Evolutionary conservation across 2,113 vertebrate genomes (phyloP), one percentile per base, ranked within the genome.

Genomic region (Garra rufa): DNA sequence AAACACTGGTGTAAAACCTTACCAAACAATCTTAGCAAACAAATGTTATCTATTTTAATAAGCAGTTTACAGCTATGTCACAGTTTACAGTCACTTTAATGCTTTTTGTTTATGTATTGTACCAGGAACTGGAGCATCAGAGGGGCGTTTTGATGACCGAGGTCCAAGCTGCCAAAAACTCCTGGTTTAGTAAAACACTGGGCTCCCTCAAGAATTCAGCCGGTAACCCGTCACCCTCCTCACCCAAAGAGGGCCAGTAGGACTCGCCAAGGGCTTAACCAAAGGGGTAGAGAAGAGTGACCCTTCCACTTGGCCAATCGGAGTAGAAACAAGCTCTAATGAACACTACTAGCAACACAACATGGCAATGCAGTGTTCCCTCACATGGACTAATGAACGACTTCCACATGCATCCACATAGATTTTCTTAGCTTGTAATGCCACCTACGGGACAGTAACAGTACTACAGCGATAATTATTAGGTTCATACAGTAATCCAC

Each of bases 161-260:
- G 95, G 96, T 99, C 91, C 98, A 99, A 92, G 97, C 98, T 83
- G 97, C 98, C 93, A 98, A 97, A 94, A 99, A 99, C 95, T 99
- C 98, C 84, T 99, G 98, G 98, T 98, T 99, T 95, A 99, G 97
- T 93, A 99, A 99, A 95, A 99, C 98, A 26, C 95, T 99, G 94
- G 97, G 97, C 93, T 99, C 98, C 81, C 96, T 99, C 88, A 99
- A 99, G 95, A 99, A 95, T 3, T 98, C 97, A 38, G 87, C 96
- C 0, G 93, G 97, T 89, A 97, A 94, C 1, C 98, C 97, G 93
- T 85, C 91, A 9, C 93, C 94, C 0, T 92, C 96, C 0, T 90
- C 96, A 2, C 94, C 95, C 7, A 95, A 94, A 89, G 95, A 95
- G 50, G 94, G 94, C 15, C 91, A 91, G 65, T 95, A 94, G 90